phyloP scores from a whole-genome alignment of 2,888 invertebrate genomes.

The Eumerus sabulonum region DNA sequence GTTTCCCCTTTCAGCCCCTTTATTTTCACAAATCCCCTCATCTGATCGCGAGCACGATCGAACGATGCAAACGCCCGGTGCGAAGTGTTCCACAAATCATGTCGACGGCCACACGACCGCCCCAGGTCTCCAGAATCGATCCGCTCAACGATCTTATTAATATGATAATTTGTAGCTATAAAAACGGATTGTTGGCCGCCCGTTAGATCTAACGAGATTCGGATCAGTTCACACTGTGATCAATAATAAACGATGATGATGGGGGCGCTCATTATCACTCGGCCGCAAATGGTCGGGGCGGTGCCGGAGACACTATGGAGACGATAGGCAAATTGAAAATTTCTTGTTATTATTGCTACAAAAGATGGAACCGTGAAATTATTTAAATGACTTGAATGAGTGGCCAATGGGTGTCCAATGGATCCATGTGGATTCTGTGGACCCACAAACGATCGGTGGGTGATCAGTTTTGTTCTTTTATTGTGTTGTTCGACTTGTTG shows the following conservation, averaged over 20 bases:
- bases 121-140: conserved; percentile 20
- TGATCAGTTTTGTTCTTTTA: conserved; percentile 22
- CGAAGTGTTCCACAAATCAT: conserved; percentile 63
- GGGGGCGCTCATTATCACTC: conserved; percentile 63
- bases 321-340: conserved; percentile 58
- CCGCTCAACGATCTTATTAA: conserved; percentile 66
- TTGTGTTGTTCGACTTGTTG: conserved; percentile 35
- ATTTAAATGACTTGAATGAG: conserved; percentile 40
- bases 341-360: conserved; percentile 17
- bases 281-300: conserved; percentile 63
- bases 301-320: conserved; percentile 66
- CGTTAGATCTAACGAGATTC: conserved; percentile 53
- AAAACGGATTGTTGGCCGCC: conserved; percentile 56
- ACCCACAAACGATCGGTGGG: conserved; percentile 36
- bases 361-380: conserved; percentile 62
- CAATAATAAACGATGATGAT: conserved; percentile 59
- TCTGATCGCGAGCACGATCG: conserved; percentile 15
- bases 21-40: conserved; percentile 22
- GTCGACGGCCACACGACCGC: neutral
- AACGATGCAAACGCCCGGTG: conserved; percentile 38
- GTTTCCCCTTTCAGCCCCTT: too few species aligned
- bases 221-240: conserved; percentile 64
- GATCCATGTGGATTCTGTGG: conserved; percentile 11
- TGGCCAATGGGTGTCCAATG: conserved; percentile 41
- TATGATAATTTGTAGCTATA: conserved; percentile 67